Evolutionary conservation across 2,797 vertebrate genomes (phyloP).

Genomic region (Phalanger gymnotis): DNA sequence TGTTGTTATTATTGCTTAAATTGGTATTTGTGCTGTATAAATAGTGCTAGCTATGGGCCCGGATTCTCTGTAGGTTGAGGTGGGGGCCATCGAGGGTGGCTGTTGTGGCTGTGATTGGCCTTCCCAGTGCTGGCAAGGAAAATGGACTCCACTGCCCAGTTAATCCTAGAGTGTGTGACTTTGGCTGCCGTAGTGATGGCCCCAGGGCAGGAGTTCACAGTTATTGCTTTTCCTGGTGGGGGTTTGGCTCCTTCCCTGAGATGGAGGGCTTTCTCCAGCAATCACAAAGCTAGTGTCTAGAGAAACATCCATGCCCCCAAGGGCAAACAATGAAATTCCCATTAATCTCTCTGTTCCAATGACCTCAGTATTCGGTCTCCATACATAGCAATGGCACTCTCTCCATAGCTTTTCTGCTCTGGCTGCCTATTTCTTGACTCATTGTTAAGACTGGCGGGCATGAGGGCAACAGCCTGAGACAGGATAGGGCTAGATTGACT

Average conservation of each 20-base stretch:
- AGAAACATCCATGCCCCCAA: not conserved
- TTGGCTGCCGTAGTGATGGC: not conserved
- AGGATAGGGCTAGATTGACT: not conserved
- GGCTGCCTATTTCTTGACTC: not conserved
- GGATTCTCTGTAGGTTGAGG: not conserved
- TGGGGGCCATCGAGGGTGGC: not conserved
- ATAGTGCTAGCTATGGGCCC: not conserved
- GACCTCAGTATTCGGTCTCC: not conserved
- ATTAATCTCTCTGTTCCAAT: not conserved
- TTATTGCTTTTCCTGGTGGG: not conserved
- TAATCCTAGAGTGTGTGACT: not conserved
- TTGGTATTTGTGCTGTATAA: not conserved
- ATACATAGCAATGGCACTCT: not conserved
- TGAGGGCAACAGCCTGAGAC: not conserved
- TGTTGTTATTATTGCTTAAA: not conserved
- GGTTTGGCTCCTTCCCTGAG: not conserved
- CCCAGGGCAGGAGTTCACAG: not conserved
- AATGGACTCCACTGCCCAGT: not conserved
- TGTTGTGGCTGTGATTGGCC: not conserved
- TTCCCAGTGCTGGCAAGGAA: not conserved
- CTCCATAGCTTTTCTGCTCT: not conserved
- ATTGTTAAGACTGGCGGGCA: not conserved
- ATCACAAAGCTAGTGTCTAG: not conserved
- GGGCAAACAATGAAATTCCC: not conserved
- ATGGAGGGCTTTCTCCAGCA: not conserved